Percentiles rank a stretch among this genome's conserved stretches.
Conservation (phyloP, 2,888 invertebrate species). For the Lycaena phlaeas region DNA sequence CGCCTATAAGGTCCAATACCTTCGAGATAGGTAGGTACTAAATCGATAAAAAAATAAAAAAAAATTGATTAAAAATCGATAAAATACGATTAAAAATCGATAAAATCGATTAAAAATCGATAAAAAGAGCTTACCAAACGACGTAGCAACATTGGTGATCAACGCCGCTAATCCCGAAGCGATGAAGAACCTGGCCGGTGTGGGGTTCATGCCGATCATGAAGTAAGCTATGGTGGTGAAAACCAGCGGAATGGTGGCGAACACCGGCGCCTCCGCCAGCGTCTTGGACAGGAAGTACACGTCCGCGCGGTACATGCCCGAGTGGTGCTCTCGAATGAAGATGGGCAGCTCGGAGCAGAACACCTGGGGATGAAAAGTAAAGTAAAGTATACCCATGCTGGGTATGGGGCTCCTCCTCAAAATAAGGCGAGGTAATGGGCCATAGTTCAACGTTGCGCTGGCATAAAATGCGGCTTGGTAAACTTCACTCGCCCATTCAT, state of each 20-base stretch:
- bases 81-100: no score
- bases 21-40: no score
- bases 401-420: no score
- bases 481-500: no score
- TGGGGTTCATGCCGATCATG: constrained; percentile 87
- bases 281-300: constrained; percentile 94
- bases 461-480: no score
- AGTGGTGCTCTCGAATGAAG: constrained; percentile 89
- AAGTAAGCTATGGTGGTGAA: constrained; percentile 90
- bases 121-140: constrained; percentile 86
- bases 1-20: no score
- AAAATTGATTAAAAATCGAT: no score
- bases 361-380: constrained; percentile 69
- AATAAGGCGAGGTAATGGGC: no score
- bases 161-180: constrained; percentile 82
- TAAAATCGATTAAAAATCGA: no score
- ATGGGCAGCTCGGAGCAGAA: constrained; percentile 92
- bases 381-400: background rate
- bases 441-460: no score
- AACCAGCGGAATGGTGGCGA: constrained; percentile 85
- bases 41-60: no score
- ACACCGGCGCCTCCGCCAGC: constrained; percentile 89
- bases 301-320: constrained; percentile 92
- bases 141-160: constrained; percentile 91
- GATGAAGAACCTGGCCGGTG: constrained; percentile 79